Evolutionary conservation across 37 sponge, comb jelly and placozoan genomes (phyloP).

Genomic region (Beroe ovata): DNA sequence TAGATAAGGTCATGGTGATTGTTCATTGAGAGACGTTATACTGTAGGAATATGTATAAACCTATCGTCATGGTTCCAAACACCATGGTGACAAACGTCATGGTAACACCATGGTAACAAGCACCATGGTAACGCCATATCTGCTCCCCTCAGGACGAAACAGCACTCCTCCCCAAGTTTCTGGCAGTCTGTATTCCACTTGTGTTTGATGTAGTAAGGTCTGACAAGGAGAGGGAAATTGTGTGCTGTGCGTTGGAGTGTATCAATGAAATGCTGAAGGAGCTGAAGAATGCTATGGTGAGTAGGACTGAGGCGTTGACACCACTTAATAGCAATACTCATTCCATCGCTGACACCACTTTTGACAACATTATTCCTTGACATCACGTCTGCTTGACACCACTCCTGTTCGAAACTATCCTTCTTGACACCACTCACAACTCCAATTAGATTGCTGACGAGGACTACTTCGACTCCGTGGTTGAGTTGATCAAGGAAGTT

Average conservation of each 20-base stretch:
- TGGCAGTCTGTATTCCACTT: conserved; percentile 33
- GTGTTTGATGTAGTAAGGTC: conserved; percentile 41
- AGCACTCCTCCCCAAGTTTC: conserved; percentile 57
- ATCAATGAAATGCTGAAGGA: conserved; percentile 65
- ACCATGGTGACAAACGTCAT: no score
- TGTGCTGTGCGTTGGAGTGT: conserved; percentile 45
- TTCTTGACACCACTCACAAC: background rate
- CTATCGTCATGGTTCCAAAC: no score
- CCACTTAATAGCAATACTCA: no score
- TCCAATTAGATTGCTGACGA: conserved; percentile 23
- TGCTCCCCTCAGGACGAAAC: conserved; percentile 4
- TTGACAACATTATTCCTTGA: background rate
- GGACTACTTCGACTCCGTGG: conserved; percentile 10
- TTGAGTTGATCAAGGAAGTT: conserved; percentile 41
- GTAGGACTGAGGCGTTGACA: no score
- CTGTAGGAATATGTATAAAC: no score
- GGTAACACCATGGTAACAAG: background rate
- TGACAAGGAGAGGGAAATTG: conserved; percentile 57
- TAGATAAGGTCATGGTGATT: no score
- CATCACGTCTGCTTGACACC: background rate
- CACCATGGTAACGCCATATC: background rate
- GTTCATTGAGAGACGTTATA: no score
- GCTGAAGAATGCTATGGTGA: conserved; percentile 13
- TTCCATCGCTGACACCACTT: no score
- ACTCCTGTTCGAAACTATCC: background rate